A percentile compares a stretch with the other conserved stretches of the same genome.
These are phyloP conservation scores for Prunella fulvescens DNA, from an alignment of 2,113 vertebrate species.

Conservation along the genomic window DNA sequence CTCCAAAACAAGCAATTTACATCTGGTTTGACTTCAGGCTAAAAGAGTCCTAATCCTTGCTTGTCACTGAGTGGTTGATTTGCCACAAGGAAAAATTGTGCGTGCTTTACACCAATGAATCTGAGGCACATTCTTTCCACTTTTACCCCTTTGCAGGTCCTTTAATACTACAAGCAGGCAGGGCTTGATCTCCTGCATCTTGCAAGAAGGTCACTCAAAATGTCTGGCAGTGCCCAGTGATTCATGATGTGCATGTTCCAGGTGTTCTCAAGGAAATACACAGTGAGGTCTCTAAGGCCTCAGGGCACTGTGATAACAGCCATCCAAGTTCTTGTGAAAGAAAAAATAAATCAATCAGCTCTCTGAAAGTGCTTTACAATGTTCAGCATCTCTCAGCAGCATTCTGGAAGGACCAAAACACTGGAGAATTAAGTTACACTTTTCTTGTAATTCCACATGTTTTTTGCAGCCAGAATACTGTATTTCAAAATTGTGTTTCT, in stretches of 20 bases:
- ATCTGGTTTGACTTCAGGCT: background rate
- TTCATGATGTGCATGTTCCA: background rate
- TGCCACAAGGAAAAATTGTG: background rate
- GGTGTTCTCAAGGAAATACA: background rate
- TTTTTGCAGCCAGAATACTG: background rate
- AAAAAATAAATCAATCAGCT: background rate
- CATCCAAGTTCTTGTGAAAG: background rate
- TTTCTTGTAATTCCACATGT: background rate
- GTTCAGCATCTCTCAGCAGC: background rate
- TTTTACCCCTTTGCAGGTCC: background rate
- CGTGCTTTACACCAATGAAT: background rate
- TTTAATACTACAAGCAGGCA: background rate
- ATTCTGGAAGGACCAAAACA: background rate
- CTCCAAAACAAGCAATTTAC: constrained; percentile 5
- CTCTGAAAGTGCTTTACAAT: background rate
- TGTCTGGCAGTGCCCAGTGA: background rate
- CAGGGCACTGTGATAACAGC: background rate
- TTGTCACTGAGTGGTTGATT: background rate
- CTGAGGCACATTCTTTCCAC: background rate
- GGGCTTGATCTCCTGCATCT: background rate
- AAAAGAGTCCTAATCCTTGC: background rate
- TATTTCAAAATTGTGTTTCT: background rate
- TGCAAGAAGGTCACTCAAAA: background rate
- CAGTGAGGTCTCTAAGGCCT: background rate
- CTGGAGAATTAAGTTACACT: background rate